phyloP scores from a whole-genome alignment of 2,797 vertebrate genomes.

The Aplochiton taeniatus region DNA sequence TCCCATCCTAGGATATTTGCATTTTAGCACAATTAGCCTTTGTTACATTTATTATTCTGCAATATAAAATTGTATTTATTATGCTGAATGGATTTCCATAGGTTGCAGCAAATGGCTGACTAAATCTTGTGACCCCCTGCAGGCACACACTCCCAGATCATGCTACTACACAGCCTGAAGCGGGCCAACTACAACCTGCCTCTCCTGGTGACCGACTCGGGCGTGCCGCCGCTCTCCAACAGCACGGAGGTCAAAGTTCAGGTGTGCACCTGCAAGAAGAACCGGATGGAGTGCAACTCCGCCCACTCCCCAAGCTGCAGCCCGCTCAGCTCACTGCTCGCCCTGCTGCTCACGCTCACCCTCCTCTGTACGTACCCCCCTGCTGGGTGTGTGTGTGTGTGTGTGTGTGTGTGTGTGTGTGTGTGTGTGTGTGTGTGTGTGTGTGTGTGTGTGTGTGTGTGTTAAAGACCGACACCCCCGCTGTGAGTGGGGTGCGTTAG shows the following conservation, averaged over 20 bases:
- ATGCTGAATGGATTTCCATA: too few relatives aligned
- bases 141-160: conserved; percentile 93
- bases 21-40: too few relatives aligned
- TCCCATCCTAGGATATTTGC: too few relatives aligned
- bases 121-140: conserved; percentile 41
- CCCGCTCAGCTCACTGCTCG: conserved; percentile 68
- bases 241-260: conserved; percentile 93
- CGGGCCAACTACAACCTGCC: conserved; percentile 96
- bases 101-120: neutral
- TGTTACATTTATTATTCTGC: too few relatives aligned
- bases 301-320: conserved; percentile 64
- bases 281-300: conserved; percentile 92
- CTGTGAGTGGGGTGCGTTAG: too few relatives aligned
- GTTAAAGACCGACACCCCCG: too few relatives aligned
- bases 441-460: too few relatives aligned
- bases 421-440: too few relatives aligned
- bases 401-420: too few relatives aligned
- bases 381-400: neutral
- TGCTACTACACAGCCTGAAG: conserved; percentile 90
- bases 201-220: conserved; percentile 93
- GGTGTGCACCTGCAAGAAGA: conserved; percentile 96
- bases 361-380: conserved; percentile 45
- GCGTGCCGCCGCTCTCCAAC: conserved; percentile 89
- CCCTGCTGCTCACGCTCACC: conserved; percentile 61
- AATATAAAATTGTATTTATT: too few relatives aligned